Evolutionary conservation across 2,888 invertebrate genomes (phyloP).

Genomic region (Sinodicranocentrus sp.): DNA sequence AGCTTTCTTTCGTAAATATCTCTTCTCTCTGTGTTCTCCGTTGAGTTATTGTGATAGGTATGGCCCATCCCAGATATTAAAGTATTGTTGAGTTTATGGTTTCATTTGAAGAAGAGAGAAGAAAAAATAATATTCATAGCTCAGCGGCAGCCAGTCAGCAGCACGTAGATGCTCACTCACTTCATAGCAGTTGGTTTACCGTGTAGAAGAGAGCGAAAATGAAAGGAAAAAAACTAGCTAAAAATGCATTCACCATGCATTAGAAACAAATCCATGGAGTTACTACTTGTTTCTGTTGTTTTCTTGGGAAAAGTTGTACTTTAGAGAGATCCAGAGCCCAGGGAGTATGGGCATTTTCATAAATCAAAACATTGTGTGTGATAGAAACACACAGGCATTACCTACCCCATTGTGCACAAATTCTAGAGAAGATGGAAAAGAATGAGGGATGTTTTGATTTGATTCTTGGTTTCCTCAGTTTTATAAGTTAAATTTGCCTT

Average conservation of each 20-base stretch:
- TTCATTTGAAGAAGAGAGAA: slow-evolving; percentile 49
- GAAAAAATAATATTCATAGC: slow-evolving; percentile 30
- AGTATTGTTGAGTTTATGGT: slow-evolving; percentile 63
- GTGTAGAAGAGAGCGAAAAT: not conserved
- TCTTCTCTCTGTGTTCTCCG: slow-evolving; percentile 28
- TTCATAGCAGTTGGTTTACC: not conserved
- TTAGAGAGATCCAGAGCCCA: slow-evolving; percentile 17
- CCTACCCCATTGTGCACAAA: slow-evolving; percentile 42
- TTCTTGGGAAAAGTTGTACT: slow-evolving; percentile 14
- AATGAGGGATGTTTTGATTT: not conserved
- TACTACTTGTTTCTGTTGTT: slow-evolving; percentile 13
- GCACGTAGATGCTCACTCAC: slow-evolving; percentile 7
- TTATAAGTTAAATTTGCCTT: no score
- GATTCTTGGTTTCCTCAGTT: no score
- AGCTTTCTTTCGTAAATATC: slow-evolving; percentile 18
- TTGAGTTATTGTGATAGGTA: slow-evolving; percentile 60
- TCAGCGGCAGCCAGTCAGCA: slow-evolving; percentile 58
- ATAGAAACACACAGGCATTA: slow-evolving; percentile 15
- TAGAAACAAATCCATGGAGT: not conserved
- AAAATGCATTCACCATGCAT: not conserved
- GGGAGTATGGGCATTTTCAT: slow-evolving; percentile 43
- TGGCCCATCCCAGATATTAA: slow-evolving; percentile 63
- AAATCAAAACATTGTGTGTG: slow-evolving; percentile 37
- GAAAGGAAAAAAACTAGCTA: not conserved
- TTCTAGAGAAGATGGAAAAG: not conserved